These are phyloP conservation scores for Centropus bengalensis DNA, from an alignment of 2,113 vertebrate species.

Conservation along the genomic window DNA sequence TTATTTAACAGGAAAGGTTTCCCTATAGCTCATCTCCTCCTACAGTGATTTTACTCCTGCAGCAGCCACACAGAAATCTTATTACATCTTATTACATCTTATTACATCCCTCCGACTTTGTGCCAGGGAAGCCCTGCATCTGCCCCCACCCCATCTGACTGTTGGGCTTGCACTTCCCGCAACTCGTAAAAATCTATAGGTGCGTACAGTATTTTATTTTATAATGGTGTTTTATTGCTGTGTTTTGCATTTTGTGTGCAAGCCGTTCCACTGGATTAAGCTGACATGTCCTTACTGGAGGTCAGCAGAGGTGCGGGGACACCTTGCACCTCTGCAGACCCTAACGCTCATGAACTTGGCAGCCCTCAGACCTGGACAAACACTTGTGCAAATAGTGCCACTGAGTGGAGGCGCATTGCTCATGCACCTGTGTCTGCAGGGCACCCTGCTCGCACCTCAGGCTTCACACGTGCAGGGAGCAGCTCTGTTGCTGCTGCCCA, in stretches of 20 bases:
- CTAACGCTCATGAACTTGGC: not conserved
- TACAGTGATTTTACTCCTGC: not conserved
- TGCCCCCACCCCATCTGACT: no score
- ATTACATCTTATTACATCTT: accelerated
- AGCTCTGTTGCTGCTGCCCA: not conserved
- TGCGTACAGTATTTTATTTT: no score
- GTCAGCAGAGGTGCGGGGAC: no score
- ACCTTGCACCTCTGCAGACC: not conserved
- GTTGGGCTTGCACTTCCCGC: no score
- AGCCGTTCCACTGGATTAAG: no score
- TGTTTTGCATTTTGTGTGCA: no score
- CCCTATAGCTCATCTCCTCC: not conserved
- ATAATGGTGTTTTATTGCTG: no score
- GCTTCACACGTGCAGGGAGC: accelerated
- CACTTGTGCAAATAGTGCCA: not conserved
- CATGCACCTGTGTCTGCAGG: not conserved
- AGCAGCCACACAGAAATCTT: not conserved
- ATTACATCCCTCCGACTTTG: accelerated
- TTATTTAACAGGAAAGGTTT: not conserved
- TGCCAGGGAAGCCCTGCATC: not conserved
- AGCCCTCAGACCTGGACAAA: not conserved
- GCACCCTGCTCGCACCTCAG: accelerated
- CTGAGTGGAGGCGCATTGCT: not conserved
- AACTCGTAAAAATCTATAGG: no score
- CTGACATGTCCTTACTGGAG: no score